Percentiles rank a stretch among this genome's conserved stretches.
These are phyloP conservation scores for Plebejus argus DNA, from an alignment of 2,888 invertebrate species.

Conservation along the genomic window DNA sequence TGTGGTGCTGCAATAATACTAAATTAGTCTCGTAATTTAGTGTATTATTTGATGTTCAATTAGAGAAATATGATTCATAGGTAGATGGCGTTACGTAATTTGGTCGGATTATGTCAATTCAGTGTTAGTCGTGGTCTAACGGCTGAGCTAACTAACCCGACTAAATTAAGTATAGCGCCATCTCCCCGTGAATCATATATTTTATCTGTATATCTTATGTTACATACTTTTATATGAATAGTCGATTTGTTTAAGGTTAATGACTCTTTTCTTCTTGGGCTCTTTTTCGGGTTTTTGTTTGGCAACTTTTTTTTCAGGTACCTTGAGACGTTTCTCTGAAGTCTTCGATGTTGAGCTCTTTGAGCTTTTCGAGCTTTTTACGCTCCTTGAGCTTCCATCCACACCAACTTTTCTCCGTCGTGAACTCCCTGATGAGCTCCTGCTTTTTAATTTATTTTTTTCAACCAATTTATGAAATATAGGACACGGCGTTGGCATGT, in stretches of 20 bases:
- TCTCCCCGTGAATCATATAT: too few relatives aligned
- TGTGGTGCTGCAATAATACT: constrained; percentile 60
- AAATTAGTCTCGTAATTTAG: not conserved
- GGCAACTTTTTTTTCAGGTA: constrained; percentile 49
- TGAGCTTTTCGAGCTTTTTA: constrained; percentile 43
- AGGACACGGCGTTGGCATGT: constrained; percentile 66
- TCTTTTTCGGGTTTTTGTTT: constrained; percentile 65
- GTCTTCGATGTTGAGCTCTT: constrained; percentile 49
- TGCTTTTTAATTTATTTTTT: constrained; percentile 56
- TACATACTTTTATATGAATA: constrained; percentile 72
- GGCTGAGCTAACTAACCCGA: too few relatives aligned
- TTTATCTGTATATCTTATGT: not conserved
- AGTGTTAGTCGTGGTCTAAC: too few relatives aligned
- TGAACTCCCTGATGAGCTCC: constrained; percentile 60
- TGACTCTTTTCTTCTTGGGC: constrained; percentile 54
- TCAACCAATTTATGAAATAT: constrained; percentile 63
- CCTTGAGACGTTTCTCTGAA: constrained; percentile 42
- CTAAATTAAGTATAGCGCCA: too few relatives aligned
- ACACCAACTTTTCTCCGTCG: constrained; percentile 48
- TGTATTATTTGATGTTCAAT: not conserved
- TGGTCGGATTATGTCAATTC: too few relatives aligned
- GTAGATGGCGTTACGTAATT: too few relatives aligned
- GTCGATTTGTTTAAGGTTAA: constrained; percentile 56
- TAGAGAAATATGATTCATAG: too few relatives aligned
- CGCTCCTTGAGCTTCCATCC: constrained; percentile 39